Evolutionary conservation across 2,113 vertebrate genomes (phyloP).

Genomic region (Maccullochella peelii): DNA sequence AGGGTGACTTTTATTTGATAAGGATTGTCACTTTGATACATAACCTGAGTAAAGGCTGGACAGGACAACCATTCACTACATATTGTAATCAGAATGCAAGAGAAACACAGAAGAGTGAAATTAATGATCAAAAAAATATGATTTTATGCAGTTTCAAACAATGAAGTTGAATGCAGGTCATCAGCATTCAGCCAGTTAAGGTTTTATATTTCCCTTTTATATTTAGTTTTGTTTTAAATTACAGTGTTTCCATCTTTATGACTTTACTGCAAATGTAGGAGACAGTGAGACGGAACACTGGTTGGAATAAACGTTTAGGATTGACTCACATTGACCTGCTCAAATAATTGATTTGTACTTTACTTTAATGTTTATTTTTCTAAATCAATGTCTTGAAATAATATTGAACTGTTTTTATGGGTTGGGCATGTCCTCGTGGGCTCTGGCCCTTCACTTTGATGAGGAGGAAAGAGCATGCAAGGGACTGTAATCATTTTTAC

Average conservation of each 20-base stretch:
- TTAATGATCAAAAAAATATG: neutral
- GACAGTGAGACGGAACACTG: constrained; percentile 16
- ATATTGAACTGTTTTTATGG: constrained; percentile 70
- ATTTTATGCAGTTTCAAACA: constrained; percentile 4
- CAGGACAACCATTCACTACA: neutral
- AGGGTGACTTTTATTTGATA: constrained; percentile 35
- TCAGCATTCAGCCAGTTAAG: neutral
- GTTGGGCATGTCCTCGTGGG: constrained; percentile 70
- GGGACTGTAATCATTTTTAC: constrained; percentile 85
- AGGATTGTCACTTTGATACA: neutral
- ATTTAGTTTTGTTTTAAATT: constrained; percentile 14
- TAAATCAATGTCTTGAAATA: constrained; percentile 72
- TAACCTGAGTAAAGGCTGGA: neutral
- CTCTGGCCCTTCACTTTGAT: constrained; percentile 77
- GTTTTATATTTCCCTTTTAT: constrained; percentile 6
- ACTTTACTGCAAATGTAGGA: constrained; percentile 14
- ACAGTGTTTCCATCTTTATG: constrained; percentile 31
- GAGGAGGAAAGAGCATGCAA: constrained; percentile 71
- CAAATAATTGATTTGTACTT: constrained; percentile 67
- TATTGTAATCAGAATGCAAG: neutral
- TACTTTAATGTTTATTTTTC: constrained; percentile 66
- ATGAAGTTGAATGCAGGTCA: neutral
- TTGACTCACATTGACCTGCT: constrained; percentile 41
- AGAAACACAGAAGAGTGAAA: neutral
- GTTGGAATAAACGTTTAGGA: constrained; percentile 34